These are phyloP conservation scores for Drosophila koepferae DNA, from an alignment of 2,888 invertebrate species.

Conservation along the genomic window DNA sequence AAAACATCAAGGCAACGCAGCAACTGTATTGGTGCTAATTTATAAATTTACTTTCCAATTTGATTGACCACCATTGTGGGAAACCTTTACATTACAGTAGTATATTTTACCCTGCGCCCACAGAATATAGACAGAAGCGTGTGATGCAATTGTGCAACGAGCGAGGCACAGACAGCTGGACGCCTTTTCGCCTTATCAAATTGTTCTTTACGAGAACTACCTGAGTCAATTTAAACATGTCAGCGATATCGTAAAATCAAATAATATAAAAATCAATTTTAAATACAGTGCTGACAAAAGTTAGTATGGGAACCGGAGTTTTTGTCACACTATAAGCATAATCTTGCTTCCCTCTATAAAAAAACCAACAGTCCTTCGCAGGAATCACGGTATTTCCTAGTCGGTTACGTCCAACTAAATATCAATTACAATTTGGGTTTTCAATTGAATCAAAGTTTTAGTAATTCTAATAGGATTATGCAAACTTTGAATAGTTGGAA, in stretches of 20 bases:
- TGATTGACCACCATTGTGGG: slow-evolving; percentile 8
- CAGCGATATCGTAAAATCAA: background rate
- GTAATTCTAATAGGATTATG: background rate
- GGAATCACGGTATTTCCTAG: background rate
- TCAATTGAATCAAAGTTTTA: background rate
- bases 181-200: background rate
- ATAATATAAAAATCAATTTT: background rate
- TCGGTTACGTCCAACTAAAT: background rate
- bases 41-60: slow-evolving; percentile 18
- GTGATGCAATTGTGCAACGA: background rate
- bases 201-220: background rate
- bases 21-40: slow-evolving; percentile 9
- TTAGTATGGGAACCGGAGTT: too few species aligned
- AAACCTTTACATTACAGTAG: background rate
- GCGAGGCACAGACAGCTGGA: too few species aligned
- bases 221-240: background rate
- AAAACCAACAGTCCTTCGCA: background rate
- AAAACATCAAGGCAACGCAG: background rate
- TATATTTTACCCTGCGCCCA: background rate
- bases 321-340: too few species aligned
- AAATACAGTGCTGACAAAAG: background rate
- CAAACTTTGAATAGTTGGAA: background rate
- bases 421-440: background rate
- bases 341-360: background rate
- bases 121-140: background rate